Evolutionary conservation across 1,140 invertebrate genomes (phyloP), one percentile per base, ranked within the genome.

Genomic region (Drosophila guanche): DNA sequence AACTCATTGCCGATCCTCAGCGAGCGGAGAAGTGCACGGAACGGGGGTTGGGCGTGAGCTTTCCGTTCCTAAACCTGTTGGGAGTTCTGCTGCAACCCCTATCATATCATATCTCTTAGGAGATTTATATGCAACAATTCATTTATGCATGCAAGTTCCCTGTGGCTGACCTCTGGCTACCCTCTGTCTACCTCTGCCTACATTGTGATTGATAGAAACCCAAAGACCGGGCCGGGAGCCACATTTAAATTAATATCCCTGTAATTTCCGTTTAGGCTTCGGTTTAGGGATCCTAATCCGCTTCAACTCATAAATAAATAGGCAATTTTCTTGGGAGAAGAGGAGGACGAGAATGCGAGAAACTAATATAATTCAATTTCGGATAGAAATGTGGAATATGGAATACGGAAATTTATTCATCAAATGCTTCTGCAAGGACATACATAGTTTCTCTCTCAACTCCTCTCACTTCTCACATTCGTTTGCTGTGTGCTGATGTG

Each of bases 321-420:
- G 54, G 37, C 69, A 81, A 81, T 81, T 88, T 81, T 63, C 72
- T 60, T 65, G 52, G 29, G 42, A 72, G 60, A 50, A 53, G 27
- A 27, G 53, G 14, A 51, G 1, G 16, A 50, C 57, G 41, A 45
- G 46, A 79, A 76, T 73, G 63, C 79, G 66, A 51, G 73, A 67
- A 59, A 76, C 79, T 79, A 76, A 76, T 37, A 84, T 83, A 78
- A 75, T 70, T 86, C 67, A 63, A 66, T 85, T 77, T 66, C 12
- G 40, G 27, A 40, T 37, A 5, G 67, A 37, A 58, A 57, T 50
- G 33, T 27, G 37, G 27, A 59, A 60, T 68, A 57, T 7, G 23
- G 23, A 48, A 48, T 52, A 23, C 10, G 48, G 29, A 50, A 40
- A 47, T 48, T 52, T 56, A 76, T 76, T 76, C 56, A 76, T 76